Evolutionary conservation across 2,797 vertebrate species (phyloP), one percentile per base, ranked within the genome.

Genomic region (Xerus rutilus): DNA sequence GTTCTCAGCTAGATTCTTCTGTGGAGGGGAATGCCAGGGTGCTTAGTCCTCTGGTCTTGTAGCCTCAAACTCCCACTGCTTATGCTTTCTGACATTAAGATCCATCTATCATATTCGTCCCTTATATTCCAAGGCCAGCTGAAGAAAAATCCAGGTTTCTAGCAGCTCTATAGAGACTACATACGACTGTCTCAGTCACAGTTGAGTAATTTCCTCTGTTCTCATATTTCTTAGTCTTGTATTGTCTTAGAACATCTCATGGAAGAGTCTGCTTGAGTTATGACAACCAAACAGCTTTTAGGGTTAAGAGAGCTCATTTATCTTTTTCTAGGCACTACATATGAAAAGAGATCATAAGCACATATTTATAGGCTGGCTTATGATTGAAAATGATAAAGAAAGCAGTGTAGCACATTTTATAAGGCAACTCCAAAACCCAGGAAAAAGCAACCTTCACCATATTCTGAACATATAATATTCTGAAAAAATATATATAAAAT

Each of bases 401-500:
- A 52, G 21, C 59, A 76, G 35, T 12, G 79, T 5, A 77, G 83
- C 1, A 15, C 67, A 86, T 57, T 93, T 95, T 72, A 57, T 18
- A 92, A 92, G 65, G 28, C 35, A 86, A 64, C 47, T 86, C 69
- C 13, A 76, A 91, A 52, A 32, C 83, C 70, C 67, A 67, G 78
- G 11, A 25, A 62, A 93, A 95, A 96, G 86, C 70, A 93, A 92
- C 0, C 81, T 89, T 96, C 64, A 52, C 30, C 7, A 54, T 54
- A 62, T 18, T 64, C 64, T 82, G 90, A 94, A 86, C 39, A 39
- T 39, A 39, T 39, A 39, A 39, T 39, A 39, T 39, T 39, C 39
- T 39, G 39, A 39, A 39, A 39, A 39, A 2, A 39, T 39, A 39
- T 39, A 39, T 39, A 39, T 39, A 39, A 39, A 39, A 39, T 39